Percentiles rank a stretch among this genome's conserved stretches.
phyloP scores from a whole-genome alignment of 37 sponge, comb jelly and placozoan species.

The Geodia barretti region DNA sequence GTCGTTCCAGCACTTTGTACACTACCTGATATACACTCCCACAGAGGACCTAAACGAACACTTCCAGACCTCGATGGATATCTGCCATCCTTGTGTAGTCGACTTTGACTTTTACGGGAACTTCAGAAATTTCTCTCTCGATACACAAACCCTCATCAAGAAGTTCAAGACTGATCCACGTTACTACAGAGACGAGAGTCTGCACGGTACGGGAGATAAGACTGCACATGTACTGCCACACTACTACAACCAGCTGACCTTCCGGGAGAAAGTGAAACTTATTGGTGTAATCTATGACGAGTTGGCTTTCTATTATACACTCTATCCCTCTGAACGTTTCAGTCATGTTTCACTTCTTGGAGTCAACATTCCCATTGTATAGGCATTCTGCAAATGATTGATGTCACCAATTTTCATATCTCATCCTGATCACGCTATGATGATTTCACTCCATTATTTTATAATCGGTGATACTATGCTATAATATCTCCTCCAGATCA shows the following conservation, averaged over 20 bases:
- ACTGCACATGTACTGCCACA: not conserved
- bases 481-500: too few relatives aligned
- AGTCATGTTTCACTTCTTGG: conserved; percentile 20
- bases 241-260: conserved; percentile 17
- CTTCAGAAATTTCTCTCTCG: conserved; percentile 29
- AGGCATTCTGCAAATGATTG: conserved; percentile 1
- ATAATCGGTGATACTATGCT: too few relatives aligned
- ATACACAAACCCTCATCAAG: conserved; percentile 11
- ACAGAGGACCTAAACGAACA: conserved; percentile 32
- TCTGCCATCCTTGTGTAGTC: conserved; percentile 61
- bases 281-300: conserved; percentile 38
- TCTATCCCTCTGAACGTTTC: conserved; percentile 39
- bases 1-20: conserved; percentile 39
- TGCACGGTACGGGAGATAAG: conserved; percentile 10
- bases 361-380: conserved; percentile 1
- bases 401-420: too few relatives aligned
- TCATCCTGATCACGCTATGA: too few relatives aligned
- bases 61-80: conserved; percentile 40
- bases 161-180: conserved; percentile 36
- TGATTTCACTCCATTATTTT: too few relatives aligned
- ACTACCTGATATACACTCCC: conserved; percentile 13
- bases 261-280: conserved; percentile 32
- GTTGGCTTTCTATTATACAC: conserved; percentile 43
- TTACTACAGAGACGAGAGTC: conserved; percentile 31
- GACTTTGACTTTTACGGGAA: conserved; percentile 59